A percentile compares a stretch with the other conserved stretches of the same genome.
These are phyloP conservation scores for Diglossa cyanea DNA, from an alignment of 2,797 vertebrate species.

Conservation along the genomic window DNA sequence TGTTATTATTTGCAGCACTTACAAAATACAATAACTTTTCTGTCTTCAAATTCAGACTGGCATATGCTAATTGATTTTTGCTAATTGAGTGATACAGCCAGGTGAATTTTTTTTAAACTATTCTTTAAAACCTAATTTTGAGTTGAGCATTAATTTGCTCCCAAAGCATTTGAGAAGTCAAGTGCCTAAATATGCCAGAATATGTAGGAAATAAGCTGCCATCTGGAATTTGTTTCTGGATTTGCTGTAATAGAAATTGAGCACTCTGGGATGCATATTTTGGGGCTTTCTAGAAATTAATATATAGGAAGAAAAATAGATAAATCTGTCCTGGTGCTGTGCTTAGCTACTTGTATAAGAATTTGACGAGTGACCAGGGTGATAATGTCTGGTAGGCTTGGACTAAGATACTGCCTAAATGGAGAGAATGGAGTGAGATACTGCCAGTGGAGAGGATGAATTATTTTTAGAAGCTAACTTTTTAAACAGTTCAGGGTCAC, in stretches of 20 bases:
- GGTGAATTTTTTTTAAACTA: background rate
- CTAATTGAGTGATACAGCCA: background rate
- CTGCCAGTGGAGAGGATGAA: background rate
- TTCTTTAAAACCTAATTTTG: background rate
- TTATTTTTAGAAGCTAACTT: constrained; percentile 6
- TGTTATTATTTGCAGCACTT: background rate
- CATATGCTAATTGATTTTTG: background rate
- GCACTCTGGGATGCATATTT: background rate
- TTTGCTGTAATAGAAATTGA: background rate
- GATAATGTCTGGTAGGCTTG: background rate
- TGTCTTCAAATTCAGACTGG: background rate
- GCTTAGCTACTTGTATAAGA: background rate
- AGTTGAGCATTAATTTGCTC: background rate
- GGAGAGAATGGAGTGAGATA: background rate
- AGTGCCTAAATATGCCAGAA: constrained; percentile 8
- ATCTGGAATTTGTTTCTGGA: constrained; percentile 17
- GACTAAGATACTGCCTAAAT: background rate
- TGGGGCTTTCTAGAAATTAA: background rate
- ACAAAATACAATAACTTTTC: background rate
- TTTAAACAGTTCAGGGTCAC: background rate
- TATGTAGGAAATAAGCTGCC: background rate
- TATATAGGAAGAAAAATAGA: background rate
- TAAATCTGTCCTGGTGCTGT: background rate
- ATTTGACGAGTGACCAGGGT: background rate
- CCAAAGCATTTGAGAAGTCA: background rate